Base-by-base conservation (phyloP, 2,888 invertebrate species). In the Aquatica leii region DNA sequence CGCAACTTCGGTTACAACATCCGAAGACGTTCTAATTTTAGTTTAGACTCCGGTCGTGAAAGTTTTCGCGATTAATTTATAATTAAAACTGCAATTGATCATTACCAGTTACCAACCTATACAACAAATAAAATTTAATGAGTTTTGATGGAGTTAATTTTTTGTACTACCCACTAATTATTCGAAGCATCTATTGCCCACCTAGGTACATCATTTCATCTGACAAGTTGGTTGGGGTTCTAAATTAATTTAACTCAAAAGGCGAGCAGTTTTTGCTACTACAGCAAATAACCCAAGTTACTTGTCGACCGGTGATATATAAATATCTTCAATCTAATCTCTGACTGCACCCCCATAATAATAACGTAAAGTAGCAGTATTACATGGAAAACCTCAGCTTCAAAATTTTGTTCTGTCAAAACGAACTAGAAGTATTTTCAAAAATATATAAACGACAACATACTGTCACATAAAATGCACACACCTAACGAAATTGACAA, bases 241-340 rank as follows among this genome's bases (percentile, higher is more conserved):
- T n/a, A n/a, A n/a, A n/a, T n/a, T n/a, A n/a, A n/a, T n/a, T n/a
- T n/a, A 51, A 51, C 1, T n/a, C 34, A 14, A 41, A 53, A 37
- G 41, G 20, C 53, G 53, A 41, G 9, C 18, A 20, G 15, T 34
- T 12, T 51, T 31, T 14, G 15, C 24, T 11, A 34, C 51, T 51
- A 31, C 51, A 15, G 15, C 51, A 34, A 6, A 51, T 49, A 15
- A 24, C 6, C 24, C 20, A 24, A 49, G n/a, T 24, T 49, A 49
- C 9, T 20, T 49, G 49, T 51, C 1, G 9, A 31, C 31, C 34
- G 14, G 51, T 12, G 31, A 51, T n/a, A n/a, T n/a, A n/a, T n/a
- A n/a, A n/a, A n/a, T n/a, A n/a, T n/a, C n/a, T n/a, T 12, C 51
- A 51, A 51, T 31, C 14, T 51, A 51, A 24, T 51, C 49, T 49